phyloP scores from a whole-genome alignment of 2,888 invertebrate species.

The Netelia fuscicornis region DNA sequence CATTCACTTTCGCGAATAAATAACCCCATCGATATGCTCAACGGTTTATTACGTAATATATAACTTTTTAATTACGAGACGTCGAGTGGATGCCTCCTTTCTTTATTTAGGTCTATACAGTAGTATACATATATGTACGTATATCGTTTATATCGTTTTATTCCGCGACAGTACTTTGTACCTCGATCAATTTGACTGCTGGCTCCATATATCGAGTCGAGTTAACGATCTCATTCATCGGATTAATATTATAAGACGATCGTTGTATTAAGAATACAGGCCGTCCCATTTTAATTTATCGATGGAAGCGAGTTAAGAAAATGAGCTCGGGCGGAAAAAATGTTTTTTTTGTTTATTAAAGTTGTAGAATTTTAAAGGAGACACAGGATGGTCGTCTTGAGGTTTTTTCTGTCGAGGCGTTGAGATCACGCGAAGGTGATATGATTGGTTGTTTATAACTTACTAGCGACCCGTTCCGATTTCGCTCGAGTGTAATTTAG shows the following conservation, averaged over 20 bases:
- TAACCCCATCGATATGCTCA: not conserved
- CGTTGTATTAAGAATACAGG: not conserved
- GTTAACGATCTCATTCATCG: slow-evolving; percentile 17
- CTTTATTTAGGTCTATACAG: not conserved
- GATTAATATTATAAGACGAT: not conserved
- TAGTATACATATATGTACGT: not conserved
- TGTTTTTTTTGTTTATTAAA: too few species aligned
- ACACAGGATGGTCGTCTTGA: too few species aligned
- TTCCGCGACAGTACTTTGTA: slow-evolving; percentile 5
- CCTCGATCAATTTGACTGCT: not conserved
- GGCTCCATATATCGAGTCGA: slow-evolving; percentile 2
- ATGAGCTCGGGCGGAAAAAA: too few species aligned
- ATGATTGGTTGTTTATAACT: too few species aligned
- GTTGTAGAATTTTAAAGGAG: too few species aligned
- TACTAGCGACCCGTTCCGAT: too few species aligned
- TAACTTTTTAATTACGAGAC: not conserved
- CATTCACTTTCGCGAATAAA: not conserved
- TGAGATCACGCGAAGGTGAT: too few species aligned
- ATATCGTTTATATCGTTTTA: not conserved
- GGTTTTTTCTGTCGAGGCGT: too few species aligned
- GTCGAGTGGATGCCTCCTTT: too few species aligned
- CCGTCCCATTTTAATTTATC: too few species aligned
- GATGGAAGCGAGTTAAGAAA: too few species aligned
- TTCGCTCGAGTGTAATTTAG: too few species aligned
- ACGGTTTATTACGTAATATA: not conserved